phyloP scores from a whole-genome alignment of 2,888 invertebrate genomes.

The Temnothorax ravouxi region DNA sequence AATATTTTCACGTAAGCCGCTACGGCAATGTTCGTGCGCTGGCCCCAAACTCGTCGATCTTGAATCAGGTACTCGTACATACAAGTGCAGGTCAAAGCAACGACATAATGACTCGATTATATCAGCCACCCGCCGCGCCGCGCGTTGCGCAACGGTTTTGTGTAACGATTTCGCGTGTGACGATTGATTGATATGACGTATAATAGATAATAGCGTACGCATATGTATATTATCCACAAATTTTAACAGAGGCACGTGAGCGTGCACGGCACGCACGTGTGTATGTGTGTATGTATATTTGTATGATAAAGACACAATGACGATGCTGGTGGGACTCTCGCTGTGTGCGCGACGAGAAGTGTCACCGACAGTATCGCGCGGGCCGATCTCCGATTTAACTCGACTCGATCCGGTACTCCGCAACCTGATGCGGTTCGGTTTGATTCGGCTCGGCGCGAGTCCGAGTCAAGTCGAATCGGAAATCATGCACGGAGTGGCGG shows the following conservation, averaged over 20 bases:
- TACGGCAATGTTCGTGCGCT: too few species aligned
- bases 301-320: constrained; percentile 3
- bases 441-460: neutral
- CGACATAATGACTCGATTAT: constrained; percentile 1
- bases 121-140: neutral
- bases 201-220: neutral
- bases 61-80: neutral
- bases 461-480: neutral
- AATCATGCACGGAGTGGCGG: neutral
- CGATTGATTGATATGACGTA: neutral
- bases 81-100: neutral
- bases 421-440: neutral
- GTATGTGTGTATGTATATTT: neutral
- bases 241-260: neutral
- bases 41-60: neutral
- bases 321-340: constrained; percentile 81
- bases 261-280: neutral
- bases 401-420: neutral
- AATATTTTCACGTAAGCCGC: too few species aligned
- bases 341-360: constrained; percentile 83
- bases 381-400: neutral
- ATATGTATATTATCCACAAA: neutral
- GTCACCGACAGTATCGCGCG: constrained; percentile 5
- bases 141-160: neutral
- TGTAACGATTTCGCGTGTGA: neutral